Evolutionary conservation across 1,140 invertebrate genomes (phyloP), one percentile per base, ranked within the genome.

Genomic region (Neodiprion fabricii): DNA sequence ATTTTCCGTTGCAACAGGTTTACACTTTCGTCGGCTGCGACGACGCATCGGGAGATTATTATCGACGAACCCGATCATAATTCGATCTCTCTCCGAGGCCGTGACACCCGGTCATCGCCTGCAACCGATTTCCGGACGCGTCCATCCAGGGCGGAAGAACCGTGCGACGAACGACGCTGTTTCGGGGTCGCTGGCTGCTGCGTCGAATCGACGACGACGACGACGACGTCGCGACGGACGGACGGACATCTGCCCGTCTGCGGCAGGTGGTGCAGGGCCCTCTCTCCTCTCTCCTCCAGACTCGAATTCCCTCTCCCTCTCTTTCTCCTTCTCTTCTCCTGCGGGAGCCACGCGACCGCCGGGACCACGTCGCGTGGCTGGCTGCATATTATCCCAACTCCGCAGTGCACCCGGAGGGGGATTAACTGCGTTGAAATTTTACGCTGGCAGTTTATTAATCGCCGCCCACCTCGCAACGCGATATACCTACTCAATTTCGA

Each of bases 231-330:
- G 61, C 61, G 67, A 69, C 67, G 75, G 77, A 73, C 67, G 75
- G 77, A 73, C 77, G 75, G 78, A 79, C 83, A 84, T 84, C 83
- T 84, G 83, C 82, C 82, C 74, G 74, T 79, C 78, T 77, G 77
- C 79, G 79, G 82, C 83, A 84, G 83, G 82, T 84, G 83, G 82
- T 79, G 77, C 82, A 61, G 28, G 28, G 11, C 53, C n/a, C 53
- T 61, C 53, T 61, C 53, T 61, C 53, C 53, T 61, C 50, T 21
- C n/a, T 80, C 80, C 83, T 81, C 80, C 67, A 4, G 12, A 21
- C 21, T 69, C 21, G 11, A 14, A 69, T 69, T 21, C 12, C n/a
- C 40, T 47, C 61, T 65, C 61, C 17, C 61, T 65, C 17, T 65
- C 17, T 17, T 14, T 23, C 67, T 47, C 67, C 14, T 69, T 69